These are phyloP conservation scores for Acropora yongei DNA, from an alignment of 64 coral and sea anemone species.

Conservation along the genomic window DNA sequence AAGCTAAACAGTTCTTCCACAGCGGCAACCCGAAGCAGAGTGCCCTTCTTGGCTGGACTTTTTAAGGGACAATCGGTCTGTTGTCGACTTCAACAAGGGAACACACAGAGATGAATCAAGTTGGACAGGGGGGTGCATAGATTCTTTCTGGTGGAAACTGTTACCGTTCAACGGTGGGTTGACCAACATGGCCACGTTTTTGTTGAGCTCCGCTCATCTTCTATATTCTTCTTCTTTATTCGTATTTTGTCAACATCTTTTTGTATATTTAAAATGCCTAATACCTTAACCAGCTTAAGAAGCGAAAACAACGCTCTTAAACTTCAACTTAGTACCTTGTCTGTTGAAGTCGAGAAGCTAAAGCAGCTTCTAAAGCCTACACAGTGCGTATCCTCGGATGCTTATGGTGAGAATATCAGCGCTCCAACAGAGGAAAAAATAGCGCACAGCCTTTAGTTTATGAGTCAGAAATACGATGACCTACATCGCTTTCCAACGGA, in stretches of 20 bases:
- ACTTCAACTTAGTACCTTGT: neutral
- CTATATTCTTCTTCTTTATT: neutral
- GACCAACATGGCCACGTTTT: neutral
- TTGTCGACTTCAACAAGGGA: too few species aligned
- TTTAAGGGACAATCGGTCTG: too few species aligned
- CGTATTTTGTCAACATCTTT: neutral
- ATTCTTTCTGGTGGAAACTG: too few species aligned
- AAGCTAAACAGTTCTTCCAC: too few species aligned
- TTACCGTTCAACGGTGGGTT: neutral
- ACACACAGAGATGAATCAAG: too few species aligned
- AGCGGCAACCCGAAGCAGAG: too few species aligned
- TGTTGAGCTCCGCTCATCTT: neutral
- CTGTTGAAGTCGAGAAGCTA: neutral
- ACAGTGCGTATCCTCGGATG: neutral
- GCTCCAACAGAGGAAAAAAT: constrained; percentile 1
- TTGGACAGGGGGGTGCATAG: too few species aligned
- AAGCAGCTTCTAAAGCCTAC: neutral
- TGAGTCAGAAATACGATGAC: neutral
- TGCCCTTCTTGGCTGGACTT: too few species aligned
- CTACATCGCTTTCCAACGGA: neutral
- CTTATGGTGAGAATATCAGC: constrained; percentile 16
- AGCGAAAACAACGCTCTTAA: constrained; percentile 6
- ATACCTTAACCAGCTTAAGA: neutral
- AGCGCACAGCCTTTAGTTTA: neutral
- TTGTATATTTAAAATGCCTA: neutral